A percentile compares a stretch with the other conserved stretches of the same genome.
These are phyloP conservation scores for Sebastes cheni DNA, from an alignment of 2,797 vertebrate species.

Conservation along the genomic window DNA sequence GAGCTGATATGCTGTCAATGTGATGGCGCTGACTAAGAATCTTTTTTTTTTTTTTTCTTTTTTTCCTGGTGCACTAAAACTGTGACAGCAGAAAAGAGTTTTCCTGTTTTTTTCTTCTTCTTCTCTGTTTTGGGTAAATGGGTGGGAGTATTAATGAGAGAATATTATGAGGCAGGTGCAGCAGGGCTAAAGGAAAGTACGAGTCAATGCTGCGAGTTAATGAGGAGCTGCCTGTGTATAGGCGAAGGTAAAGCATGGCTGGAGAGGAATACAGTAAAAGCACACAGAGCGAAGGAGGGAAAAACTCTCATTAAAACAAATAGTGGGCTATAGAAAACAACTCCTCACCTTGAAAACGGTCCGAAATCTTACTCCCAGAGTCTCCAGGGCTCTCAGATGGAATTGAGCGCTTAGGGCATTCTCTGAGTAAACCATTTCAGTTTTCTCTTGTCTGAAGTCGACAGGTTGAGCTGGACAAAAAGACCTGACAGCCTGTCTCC, in stretches of 20 bases:
- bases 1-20: conserved; percentile 57
- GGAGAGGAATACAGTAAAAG: conserved; percentile 43
- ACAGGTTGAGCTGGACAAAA: conserved; percentile 73
- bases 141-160: conserved; percentile 56
- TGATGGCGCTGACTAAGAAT: conserved; percentile 53
- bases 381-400: conserved; percentile 49
- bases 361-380: conserved; percentile 12
- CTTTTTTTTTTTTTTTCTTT: background rate
- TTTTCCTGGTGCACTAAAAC: conserved; percentile 40
- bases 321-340: conserved; percentile 31
- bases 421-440: conserved; percentile 70
- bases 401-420: conserved; percentile 66
- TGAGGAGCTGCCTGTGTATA: conserved; percentile 48
- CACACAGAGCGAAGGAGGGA: background rate
- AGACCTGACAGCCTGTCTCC: conserved; percentile 65
- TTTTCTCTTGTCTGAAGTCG: conserved; percentile 72
- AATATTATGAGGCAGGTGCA: conserved; percentile 34
- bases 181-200: conserved; percentile 1
- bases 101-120: background rate
- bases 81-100: conserved; percentile 30
- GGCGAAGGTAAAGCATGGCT: conserved; percentile 42
- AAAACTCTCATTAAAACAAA: conserved; percentile 73
- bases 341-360: conserved; percentile 57
- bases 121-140: conserved; percentile 45
- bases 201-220: conserved; percentile 49